These are phyloP conservation scores for Trichomalopsis sarcophagae DNA, from an alignment of 1,140 invertebrate genomes.

Conservation along the genomic window DNA sequence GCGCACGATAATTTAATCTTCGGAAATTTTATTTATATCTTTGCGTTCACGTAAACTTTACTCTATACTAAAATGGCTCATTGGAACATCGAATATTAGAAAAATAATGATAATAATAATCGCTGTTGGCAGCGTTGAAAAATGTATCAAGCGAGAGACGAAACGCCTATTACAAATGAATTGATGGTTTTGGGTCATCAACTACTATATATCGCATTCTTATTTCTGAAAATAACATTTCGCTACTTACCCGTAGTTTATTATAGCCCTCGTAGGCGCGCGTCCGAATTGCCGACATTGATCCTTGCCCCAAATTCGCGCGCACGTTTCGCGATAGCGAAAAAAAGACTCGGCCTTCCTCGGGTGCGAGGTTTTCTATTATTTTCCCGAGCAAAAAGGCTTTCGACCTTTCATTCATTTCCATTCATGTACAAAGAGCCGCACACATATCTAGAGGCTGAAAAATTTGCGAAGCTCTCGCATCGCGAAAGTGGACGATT, in stretches of 20 bases:
- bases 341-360: neutral
- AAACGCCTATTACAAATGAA: neutral
- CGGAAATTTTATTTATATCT: neutral
- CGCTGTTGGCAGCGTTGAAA: too few species aligned
- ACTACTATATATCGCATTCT: neutral
- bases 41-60: neutral
- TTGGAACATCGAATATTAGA: neutral
- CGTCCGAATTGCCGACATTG: constrained; percentile 31
- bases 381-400: neutral
- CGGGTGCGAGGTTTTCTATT: too few species aligned
- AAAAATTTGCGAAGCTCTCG: too few species aligned
- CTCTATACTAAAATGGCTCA: neutral
- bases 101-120: neutral
- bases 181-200: constrained; percentile 25
- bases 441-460: too few species aligned
- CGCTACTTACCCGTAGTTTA: constrained; percentile 13
- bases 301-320: constrained; percentile 31
- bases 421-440: too few species aligned
- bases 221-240: constrained; percentile 40
- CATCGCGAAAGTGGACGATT: too few species aligned
- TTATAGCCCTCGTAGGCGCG: constrained; percentile 5
- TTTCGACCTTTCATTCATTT: too few species aligned
- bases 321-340: neutral
- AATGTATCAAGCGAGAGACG: neutral
- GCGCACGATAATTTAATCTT: neutral